These are phyloP conservation scores for Paragorgia papillata DNA, from an alignment of 92 coral and sea anemone species.

Conservation along the genomic window DNA sequence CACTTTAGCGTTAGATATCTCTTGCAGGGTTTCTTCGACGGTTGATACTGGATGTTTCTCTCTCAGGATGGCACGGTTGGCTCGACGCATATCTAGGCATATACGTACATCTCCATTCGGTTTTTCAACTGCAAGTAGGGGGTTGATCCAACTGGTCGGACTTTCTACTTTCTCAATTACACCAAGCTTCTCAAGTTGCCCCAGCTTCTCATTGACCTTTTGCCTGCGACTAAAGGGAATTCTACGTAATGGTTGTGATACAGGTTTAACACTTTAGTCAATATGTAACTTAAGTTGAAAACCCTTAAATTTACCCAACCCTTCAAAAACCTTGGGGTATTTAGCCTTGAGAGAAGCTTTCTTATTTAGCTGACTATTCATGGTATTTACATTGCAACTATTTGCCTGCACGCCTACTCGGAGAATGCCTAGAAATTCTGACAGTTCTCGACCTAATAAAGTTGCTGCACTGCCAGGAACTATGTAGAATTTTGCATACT, in stretches of 20 bases:
- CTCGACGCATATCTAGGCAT: slow-evolving; percentile 73
- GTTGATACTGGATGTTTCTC: slow-evolving; percentile 67
- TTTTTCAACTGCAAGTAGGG: slow-evolving; percentile 60
- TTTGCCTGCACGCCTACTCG: not conserved
- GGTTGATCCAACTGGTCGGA: not conserved
- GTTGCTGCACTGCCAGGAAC: too few species aligned
- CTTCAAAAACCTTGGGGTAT: slow-evolving; percentile 30
- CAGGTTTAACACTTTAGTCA: too few species aligned
- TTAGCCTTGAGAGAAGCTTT: too few species aligned
- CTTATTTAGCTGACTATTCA: too few species aligned
- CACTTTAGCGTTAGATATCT: slow-evolving; percentile 61
- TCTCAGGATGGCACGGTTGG: slow-evolving; percentile 58
- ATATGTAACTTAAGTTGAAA: slow-evolving; percentile 38
- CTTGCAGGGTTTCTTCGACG: slow-evolving; percentile 63
- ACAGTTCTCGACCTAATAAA: not conserved
- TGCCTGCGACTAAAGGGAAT: too few species aligned
- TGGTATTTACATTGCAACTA: too few species aligned
- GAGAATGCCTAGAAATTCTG: slow-evolving; percentile 27
- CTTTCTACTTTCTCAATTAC: too few species aligned
- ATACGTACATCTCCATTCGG: slow-evolving; percentile 53
- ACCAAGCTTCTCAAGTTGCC: too few species aligned
- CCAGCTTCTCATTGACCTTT: too few species aligned
- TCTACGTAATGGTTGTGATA: too few species aligned
- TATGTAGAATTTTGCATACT: too few species aligned
- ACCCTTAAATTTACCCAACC: slow-evolving; percentile 50